These are phyloP conservation scores for Lepidochrysops patricia DNA, from an alignment of 2,888 invertebrate genomes.

Conservation along the genomic window DNA sequence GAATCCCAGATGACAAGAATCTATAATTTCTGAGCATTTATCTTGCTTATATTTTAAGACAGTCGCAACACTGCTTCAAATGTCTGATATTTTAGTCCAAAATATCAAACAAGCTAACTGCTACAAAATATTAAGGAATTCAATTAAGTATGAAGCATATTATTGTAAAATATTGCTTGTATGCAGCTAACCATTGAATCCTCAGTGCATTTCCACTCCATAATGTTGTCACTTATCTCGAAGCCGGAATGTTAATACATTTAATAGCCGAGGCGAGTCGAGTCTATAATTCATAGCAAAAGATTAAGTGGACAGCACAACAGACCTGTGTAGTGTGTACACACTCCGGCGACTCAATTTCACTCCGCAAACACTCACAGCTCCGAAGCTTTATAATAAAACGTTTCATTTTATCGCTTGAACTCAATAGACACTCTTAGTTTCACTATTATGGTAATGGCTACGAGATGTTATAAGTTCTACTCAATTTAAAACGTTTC, in stretches of 20 bases:
- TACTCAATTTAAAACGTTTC: not conserved
- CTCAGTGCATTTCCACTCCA: not conserved
- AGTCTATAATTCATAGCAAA: not conserved
- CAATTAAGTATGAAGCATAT: too few species aligned
- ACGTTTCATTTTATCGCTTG: conserved; percentile 10
- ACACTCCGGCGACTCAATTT: conserved; percentile 20
- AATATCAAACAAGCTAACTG: not conserved
- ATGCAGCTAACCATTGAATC: too few species aligned
- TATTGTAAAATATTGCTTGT: too few species aligned
- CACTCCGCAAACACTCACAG: conserved; percentile 16
- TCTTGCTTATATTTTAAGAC: too few species aligned
- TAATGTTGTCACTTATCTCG: not conserved
- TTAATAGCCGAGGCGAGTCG: not conserved
- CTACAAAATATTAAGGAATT: not conserved
- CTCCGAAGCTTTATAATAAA: conserved; percentile 5
- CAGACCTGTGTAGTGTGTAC: conserved; percentile 13
- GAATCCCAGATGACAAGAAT: too few species aligned
- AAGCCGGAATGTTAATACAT: not conserved
- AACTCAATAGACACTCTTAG: conserved; percentile 8
- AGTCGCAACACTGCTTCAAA: too few species aligned
- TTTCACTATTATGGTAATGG: not conserved
- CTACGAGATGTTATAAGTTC: not conserved
- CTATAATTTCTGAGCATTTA: too few species aligned
- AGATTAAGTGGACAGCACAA: conserved; percentile 13
- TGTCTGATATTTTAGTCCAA: not conserved